These are phyloP conservation scores for Panthera uncia DNA, from an alignment of 2,113 vertebrate genomes.

Conservation along the genomic window DNA sequence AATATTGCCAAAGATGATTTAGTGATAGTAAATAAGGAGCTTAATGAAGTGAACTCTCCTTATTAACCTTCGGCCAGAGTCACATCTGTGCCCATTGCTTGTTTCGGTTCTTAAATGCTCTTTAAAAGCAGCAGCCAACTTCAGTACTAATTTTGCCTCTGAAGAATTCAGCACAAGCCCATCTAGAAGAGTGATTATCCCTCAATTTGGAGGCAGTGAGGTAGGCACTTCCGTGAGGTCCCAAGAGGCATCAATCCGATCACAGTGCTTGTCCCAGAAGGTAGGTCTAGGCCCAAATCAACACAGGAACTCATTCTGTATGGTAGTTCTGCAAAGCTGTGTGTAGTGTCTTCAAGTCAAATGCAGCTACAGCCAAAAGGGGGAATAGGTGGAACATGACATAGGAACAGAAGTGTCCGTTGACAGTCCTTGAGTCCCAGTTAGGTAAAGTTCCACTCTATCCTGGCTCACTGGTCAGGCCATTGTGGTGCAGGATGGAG, in stretches of 20 bases:
- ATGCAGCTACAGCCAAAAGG: not conserved
- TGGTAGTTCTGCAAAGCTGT: not conserved
- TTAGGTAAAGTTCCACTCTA: not conserved
- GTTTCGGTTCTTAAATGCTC: not conserved
- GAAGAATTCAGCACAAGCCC: not conserved
- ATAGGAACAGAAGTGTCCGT: not conserved
- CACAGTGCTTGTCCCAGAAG: not conserved
- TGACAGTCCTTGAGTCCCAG: too few species aligned
- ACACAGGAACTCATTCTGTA: not conserved
- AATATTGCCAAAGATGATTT: not conserved
- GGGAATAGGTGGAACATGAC: not conserved
- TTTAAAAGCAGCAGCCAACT: not conserved
- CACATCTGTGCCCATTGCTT: not conserved
- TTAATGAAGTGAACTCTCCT: slow-evolving; percentile 14
- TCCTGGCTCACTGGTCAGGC: not conserved
- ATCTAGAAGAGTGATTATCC: not conserved
- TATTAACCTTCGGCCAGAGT: slow-evolving; percentile 34
- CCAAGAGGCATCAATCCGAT: not conserved
- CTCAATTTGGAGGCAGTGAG: not conserved
- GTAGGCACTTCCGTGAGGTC: fast-evolving
- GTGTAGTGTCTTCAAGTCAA: not conserved
- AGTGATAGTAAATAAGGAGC: not conserved
- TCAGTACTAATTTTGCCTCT: not conserved
- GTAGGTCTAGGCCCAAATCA: not conserved
- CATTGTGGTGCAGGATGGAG: not conserved